Base-by-base conservation (phyloP, 92 coral and sea anemone species). In the Actinernus sp. region DNA sequence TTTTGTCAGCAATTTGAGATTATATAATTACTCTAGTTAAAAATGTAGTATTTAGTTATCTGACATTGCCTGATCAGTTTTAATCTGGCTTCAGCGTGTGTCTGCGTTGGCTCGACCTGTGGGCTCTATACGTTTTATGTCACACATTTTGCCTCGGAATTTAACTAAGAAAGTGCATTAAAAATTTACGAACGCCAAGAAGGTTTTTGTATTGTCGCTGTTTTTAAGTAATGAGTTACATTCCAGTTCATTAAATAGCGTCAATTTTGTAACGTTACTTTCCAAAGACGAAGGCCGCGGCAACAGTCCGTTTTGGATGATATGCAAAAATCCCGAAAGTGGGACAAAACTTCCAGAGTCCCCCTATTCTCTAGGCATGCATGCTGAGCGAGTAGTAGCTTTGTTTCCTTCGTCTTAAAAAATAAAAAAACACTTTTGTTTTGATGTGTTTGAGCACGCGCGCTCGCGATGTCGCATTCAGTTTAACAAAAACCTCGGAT, bases 101-200 rank as follows among this genome's bases (percentile, higher is more conserved):
- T n/a, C n/a, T n/a, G n/a, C n/a, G n/a, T n/a, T n/a, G n/a, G n/a
- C n/a, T n/a, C n/a, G n/a, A n/a, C n/a, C n/a, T n/a, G n/a, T n/a
- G n/a, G n/a, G n/a, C n/a, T n/a, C n/a, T n/a, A n/a, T n/a, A n/a
- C n/a, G n/a, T n/a, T n/a, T n/a, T n/a, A n/a, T n/a, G n/a, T n/a
- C n/a, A 36, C 41, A 36, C 41, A 7, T 44, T 65, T 75, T 58
- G 55, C 73, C 74, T 66, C 38, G 93, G 92, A 87, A 86, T 90
- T 89, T 90, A 70, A 90, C 97, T 74, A 87, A 87, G 81, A 83
- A 74, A 55, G 68, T 74, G 55, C 79, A 86, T 86, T 90, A 86
- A 90, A 43, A 63, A 51, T 86, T 90, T 68, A 90, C 75, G 76
- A 79, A 76, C 60, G 51, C 24, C 47, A 64, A 83, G 89, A 40